A percentile compares a stretch with the other conserved stretches of the same genome.
phyloP scores from a whole-genome alignment of 2,797 vertebrate species.

The Aulostomus chinensis region DNA sequence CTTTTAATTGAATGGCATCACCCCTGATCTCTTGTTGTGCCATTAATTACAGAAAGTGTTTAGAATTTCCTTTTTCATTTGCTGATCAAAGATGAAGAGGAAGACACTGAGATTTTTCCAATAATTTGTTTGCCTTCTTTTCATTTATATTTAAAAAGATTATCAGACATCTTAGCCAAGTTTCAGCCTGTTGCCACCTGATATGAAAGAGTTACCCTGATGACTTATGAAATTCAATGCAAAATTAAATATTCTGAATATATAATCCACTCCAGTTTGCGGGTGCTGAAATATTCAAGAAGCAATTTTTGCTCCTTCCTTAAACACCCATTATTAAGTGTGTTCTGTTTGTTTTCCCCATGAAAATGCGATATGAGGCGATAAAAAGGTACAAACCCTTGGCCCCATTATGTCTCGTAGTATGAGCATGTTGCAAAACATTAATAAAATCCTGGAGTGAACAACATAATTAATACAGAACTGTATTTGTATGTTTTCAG shows the following conservation, averaged over 20 bases:
- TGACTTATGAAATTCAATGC: conserved; percentile 2
- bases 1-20: conserved; percentile 72
- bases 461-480: too few species aligned
- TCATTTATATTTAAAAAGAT: conserved; percentile 35
- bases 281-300: conserved; percentile 7
- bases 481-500: too few species aligned
- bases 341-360: neutral
- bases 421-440: too few species aligned
- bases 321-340: neutral
- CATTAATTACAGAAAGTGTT: conserved; percentile 64
- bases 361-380: neutral
- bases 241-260: neutral
- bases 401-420: too few species aligned
- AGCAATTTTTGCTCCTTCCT: neutral
- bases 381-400: too few species aligned
- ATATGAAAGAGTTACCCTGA: conserved; percentile 13
- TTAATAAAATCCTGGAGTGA: too few species aligned
- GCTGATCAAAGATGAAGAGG: conserved; percentile 51
- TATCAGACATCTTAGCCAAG: neutral
- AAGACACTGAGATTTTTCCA: conserved; percentile 26
- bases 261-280: neutral
- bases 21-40: conserved; percentile 69
- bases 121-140: conserved; percentile 36
- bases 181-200: too few species aligned
- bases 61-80: conserved; percentile 52